These are phyloP conservation scores for Papilio elwesi DNA, from an alignment of 2,888 invertebrate species.

Conservation along the genomic window DNA sequence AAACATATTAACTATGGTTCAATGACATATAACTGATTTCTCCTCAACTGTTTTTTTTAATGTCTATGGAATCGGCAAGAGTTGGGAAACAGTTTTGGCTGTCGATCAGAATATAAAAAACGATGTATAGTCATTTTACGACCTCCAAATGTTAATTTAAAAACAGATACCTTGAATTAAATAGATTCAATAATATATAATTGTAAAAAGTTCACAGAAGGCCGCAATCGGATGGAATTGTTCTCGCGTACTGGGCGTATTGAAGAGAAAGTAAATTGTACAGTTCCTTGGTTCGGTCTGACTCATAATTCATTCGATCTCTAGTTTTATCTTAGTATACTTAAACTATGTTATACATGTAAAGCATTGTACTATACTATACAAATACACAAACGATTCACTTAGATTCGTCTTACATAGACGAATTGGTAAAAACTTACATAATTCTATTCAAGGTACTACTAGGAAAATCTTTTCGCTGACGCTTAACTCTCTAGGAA, in stretches of 20 bases:
- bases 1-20: not conserved
- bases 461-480: too few relatives aligned
- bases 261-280: conserved; percentile 38
- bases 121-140: not conserved
- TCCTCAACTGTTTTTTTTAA: conserved; percentile 1
- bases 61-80: not conserved
- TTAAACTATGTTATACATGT: not conserved
- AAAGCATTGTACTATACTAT: not conserved
- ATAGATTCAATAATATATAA: conserved; percentile 17
- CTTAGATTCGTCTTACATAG: conserved; percentile 1
- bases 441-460: too few relatives aligned
- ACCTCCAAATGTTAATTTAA: conserved; percentile 17
- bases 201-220: conserved; percentile 25
- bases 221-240: conserved; percentile 22
- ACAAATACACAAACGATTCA: conserved; percentile 10
- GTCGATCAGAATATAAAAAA: not conserved
- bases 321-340: conserved; percentile 10
- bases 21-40: not conserved
- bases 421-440: too few relatives aligned
- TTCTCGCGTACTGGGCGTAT: conserved; percentile 26
- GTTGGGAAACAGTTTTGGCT: not conserved
- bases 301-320: conserved; percentile 37
- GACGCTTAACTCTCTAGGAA: too few relatives aligned
- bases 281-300: conserved; percentile 31
- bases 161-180: conserved; percentile 7